A percentile compares a stretch with the other conserved stretches of the same genome.
Evolutionary conservation across 2,797 vertebrate species (phyloP).

Genomic region (Spatula clypeata): DNA sequence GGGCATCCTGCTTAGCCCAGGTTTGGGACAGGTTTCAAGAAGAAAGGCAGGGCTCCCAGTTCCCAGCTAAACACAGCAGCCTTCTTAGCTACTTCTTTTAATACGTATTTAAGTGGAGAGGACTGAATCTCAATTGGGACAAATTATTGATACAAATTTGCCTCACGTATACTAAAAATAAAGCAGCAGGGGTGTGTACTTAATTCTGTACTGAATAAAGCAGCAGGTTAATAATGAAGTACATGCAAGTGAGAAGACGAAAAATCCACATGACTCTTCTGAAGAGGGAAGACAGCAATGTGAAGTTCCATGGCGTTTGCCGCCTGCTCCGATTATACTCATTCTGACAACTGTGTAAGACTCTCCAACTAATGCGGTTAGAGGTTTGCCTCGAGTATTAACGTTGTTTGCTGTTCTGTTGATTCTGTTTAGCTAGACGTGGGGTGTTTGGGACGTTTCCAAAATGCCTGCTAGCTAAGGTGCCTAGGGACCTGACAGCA

Average conservation of each 20-base stretch:
- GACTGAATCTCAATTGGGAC: neutral
- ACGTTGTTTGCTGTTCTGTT: neutral
- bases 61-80: neutral
- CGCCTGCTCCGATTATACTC: neutral
- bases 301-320: neutral
- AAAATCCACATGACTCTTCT: neutral
- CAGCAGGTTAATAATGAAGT: neutral
- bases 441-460: neutral
- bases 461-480: neutral
- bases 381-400: neutral
- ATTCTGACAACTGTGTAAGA: neutral
- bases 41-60: neutral
- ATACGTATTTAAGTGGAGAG: fast-evolving
- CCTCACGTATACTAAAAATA: neutral
- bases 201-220: neutral
- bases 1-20: neutral
- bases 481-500: neutral
- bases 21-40: neutral
- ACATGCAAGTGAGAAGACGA: neutral
- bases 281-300: neutral
- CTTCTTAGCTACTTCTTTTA: neutral
- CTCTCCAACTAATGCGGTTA: fast-evolving
- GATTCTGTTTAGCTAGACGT: neutral
- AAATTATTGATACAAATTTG: fast-evolving
- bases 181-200: neutral